Conservation (phyloP, 2,113 vertebrate genomes). For the Mixornis gularis region DNA sequence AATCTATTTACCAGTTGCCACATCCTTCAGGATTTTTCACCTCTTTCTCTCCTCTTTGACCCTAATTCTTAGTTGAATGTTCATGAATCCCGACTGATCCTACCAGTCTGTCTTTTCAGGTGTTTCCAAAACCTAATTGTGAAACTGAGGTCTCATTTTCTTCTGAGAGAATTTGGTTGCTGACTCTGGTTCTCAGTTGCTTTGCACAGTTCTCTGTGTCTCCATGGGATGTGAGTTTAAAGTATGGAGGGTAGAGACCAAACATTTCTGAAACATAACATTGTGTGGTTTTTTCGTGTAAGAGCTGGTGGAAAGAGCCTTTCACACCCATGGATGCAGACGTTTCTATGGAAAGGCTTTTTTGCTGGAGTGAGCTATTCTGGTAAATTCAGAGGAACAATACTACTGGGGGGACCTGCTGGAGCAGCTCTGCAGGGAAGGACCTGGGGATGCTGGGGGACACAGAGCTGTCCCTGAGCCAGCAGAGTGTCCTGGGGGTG, state of each 20-base stretch:
- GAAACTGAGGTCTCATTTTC: neutral
- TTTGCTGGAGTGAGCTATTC: neutral
- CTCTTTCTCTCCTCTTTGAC: neutral
- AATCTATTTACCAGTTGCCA: neutral
- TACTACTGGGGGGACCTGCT: neutral
- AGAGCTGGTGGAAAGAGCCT: neutral
- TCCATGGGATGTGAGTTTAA: neutral
- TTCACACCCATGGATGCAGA: neutral
- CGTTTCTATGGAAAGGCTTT: neutral
- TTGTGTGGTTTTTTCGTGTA: accelerated
- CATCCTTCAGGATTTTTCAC: neutral
- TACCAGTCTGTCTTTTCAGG: neutral
- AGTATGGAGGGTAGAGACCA: neutral
- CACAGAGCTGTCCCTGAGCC: neutral
- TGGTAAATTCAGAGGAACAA: neutral
- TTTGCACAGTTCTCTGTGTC: neutral
- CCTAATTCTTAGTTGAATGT: neutral
- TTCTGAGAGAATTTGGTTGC: neutral
- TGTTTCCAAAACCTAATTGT: neutral
- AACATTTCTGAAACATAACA: neutral
- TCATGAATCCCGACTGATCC: neutral
- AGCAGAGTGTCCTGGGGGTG: neutral
- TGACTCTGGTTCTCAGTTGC: neutral
- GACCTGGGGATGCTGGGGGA: neutral
- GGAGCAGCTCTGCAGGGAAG: neutral